phyloP scores from a whole-genome alignment of 2,797 vertebrate species.

The Tapirus indicus region DNA sequence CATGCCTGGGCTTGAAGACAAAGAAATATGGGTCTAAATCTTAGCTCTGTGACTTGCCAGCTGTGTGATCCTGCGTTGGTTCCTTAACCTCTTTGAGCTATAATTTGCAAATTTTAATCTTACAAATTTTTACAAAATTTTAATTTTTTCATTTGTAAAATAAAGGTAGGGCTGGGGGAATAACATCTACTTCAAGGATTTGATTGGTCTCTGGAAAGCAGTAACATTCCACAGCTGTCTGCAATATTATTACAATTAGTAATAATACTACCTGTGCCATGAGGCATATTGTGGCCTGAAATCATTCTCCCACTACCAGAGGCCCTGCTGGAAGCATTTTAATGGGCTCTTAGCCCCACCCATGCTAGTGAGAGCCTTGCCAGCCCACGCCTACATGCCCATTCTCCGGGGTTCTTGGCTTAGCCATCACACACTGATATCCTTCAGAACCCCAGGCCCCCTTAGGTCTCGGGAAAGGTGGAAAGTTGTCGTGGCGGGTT shows the following conservation, averaged over 20 bases:
- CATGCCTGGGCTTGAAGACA: not conserved
- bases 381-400: not conserved
- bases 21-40: not conserved
- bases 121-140: no score
- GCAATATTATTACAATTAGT: not conserved
- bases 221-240: not conserved
- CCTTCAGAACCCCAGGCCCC: not conserved
- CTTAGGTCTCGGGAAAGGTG: not conserved
- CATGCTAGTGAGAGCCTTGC: not conserved
- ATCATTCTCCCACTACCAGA: not conserved
- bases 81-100: constrained; percentile 37
- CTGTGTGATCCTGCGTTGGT: not conserved
- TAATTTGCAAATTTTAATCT: not conserved
- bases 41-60: not conserved
- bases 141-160: not conserved
- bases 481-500: not conserved
- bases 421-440: not conserved
- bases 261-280: not conserved
- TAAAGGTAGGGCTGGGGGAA: not conserved
- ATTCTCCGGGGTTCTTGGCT: not conserved
- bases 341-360: not conserved
- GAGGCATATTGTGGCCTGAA: not conserved
- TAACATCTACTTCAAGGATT: not conserved
- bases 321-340: not conserved
- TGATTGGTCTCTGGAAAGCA: not conserved